Percentiles rank a stretch among this genome's conserved stretches.
Conservation (phyloP, 1,140 invertebrate species). For the Cydia strobilella region DNA sequence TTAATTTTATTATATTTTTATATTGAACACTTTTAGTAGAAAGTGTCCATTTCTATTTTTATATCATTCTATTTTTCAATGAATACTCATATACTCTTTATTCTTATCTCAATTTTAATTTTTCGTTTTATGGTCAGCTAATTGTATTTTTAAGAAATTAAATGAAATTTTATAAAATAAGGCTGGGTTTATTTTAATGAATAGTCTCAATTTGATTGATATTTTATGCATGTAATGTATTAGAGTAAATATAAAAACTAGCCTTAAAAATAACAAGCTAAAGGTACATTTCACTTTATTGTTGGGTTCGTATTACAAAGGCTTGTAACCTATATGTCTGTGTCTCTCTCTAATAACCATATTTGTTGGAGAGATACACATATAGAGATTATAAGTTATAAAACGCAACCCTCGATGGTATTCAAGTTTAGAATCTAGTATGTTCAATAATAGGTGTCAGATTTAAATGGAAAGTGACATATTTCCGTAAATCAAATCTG, state of each 20-base stretch:
- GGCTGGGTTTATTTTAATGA: background rate
- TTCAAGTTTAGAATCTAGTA: too few species aligned
- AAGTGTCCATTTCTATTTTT: conserved; percentile 53
- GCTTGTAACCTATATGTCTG: too few species aligned
- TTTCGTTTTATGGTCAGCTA: conserved; percentile 41
- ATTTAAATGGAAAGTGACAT: too few species aligned
- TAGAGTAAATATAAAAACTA: conserved; percentile 2
- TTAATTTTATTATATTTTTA: conserved; percentile 38
- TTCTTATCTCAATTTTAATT: conserved; percentile 40
- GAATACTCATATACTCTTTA: conserved; percentile 39
- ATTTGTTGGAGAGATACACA: too few species aligned
- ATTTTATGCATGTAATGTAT: background rate
- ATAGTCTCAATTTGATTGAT: background rate
- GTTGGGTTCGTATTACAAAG: too few species aligned
- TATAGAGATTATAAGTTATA: too few species aligned
- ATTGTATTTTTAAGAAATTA: conserved; percentile 34
- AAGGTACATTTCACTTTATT: background rate
- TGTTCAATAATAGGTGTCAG: too few species aligned
- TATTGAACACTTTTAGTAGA: conserved; percentile 56
- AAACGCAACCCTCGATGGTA: too few species aligned
- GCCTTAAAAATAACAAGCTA: background rate
- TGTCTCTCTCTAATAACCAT: too few species aligned
- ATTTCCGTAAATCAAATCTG: too few species aligned
- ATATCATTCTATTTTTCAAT: conserved; percentile 41
- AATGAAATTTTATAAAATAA: conserved; percentile 15